phyloP scores from a whole-genome alignment of 1,140 invertebrate species.

The Carposina sasakii region DNA sequence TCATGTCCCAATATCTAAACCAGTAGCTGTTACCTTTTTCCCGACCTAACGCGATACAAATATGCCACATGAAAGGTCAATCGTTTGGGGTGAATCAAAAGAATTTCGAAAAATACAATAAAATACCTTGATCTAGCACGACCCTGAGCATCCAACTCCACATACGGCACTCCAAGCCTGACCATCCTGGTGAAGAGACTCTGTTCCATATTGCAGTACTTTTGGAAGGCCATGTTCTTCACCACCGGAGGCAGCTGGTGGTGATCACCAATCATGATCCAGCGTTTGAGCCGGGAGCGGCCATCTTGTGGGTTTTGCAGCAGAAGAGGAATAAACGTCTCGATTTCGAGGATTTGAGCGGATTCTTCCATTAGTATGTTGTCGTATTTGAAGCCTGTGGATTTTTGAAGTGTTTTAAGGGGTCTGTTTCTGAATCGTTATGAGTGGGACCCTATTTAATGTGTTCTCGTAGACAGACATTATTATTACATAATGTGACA shows the following conservation, averaged over 20 bases:
- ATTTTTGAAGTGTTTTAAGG: conserved; percentile 1
- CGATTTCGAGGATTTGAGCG: conserved; percentile 99
- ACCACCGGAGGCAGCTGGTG: conserved; percentile 99
- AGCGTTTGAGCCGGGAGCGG: conserved; percentile 95
- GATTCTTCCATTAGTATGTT: conserved; percentile 99
- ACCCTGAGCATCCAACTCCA: conserved; percentile 98
- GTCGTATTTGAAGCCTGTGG: conserved; percentile 93
- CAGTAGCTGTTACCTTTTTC: too few species aligned
- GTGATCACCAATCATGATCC: conserved; percentile 99
- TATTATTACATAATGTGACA: too few species aligned
- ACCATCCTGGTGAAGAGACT: conserved; percentile 98
- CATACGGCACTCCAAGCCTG: conserved; percentile 94
- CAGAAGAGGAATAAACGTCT: conserved; percentile 98
- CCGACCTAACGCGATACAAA: too few species aligned
- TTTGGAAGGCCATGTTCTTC: conserved; percentile 99
- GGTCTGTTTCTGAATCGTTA: too few species aligned
- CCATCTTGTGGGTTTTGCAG: conserved; percentile 98
- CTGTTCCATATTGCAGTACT: conserved; percentile 99
- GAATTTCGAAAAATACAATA: too few species aligned
- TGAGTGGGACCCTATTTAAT: too few species aligned
- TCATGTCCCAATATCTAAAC: too few species aligned
- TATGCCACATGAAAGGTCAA: too few species aligned
- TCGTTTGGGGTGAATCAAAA: too few species aligned
- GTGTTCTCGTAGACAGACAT: too few species aligned
- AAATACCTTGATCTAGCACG: conserved; percentile 90